phyloP scores from a whole-genome alignment of 35 echinoderm and acorn worm genomes.

The Lytechinus pictus region DNA sequence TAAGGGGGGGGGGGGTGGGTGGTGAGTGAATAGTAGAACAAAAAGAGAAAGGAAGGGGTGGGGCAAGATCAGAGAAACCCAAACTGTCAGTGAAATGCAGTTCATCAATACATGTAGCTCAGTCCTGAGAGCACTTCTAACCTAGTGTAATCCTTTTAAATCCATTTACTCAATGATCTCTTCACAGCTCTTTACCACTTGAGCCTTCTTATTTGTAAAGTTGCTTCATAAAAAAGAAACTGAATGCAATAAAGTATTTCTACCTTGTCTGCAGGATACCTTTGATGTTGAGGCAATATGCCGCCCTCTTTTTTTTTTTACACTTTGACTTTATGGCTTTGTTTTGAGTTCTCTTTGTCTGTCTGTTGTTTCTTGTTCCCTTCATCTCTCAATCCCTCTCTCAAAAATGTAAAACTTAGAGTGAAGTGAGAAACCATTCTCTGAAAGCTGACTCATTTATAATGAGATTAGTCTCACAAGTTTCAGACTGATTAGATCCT shows the following conservation, averaged over 20 bases:
- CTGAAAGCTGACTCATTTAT: not conserved
- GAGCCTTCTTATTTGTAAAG: not conserved
- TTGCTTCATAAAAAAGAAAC: not conserved
- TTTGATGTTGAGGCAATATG: not conserved
- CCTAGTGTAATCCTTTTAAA: not conserved
- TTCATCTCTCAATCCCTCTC: not conserved
- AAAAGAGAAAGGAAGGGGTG: not conserved
- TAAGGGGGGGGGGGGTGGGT: not conserved
- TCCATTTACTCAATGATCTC: conserved; percentile 21
- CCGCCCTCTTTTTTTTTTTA: not conserved
- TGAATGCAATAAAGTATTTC: not conserved
- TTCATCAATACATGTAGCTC: not conserved
- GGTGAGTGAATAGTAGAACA: not conserved
- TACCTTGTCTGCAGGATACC: conserved; percentile 26
- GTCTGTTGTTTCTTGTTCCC: not conserved
- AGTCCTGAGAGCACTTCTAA: not conserved
- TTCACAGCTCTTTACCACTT: conserved; percentile 32
- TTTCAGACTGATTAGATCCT: not conserved
- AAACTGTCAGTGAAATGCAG: not conserved
- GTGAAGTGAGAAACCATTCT: not conserved
- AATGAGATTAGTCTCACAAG: not conserved
- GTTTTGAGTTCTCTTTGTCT: not conserved
- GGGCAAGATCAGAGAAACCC: not conserved
- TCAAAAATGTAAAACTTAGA: not conserved
- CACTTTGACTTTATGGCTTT: not conserved